Base-by-base conservation (phyloP, 2,113 vertebrate genomes). In the Ceuthmochares aereus region DNA sequence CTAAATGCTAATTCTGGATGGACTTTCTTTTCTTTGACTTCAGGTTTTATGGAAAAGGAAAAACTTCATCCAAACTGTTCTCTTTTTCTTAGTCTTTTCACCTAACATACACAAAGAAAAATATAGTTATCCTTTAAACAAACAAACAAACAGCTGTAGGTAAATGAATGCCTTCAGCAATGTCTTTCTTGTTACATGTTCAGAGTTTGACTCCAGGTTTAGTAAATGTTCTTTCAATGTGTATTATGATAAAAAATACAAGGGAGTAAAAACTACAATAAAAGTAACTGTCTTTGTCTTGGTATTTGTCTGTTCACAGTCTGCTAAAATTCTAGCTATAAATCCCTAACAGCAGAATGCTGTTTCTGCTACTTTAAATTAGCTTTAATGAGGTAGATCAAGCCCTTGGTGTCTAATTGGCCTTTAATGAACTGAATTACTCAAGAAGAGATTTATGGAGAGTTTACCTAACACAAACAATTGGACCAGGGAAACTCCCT, bases 351-450 rank as follows among this genome's bases (percentile, higher is more conserved):
- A 84, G 68, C 74, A 87, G 64, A 72, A 93, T 75, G 84, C 73
- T 88, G 19, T 60, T 95, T 93, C 87, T 90, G 54, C 77, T 84
- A 25, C 55, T 87, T 94, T 83, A 93, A 93, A 74, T 90, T 90
- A 93, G 29, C 37, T 75, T 79, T 95, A 91, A 93, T 94, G 92
- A 89, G 37, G 37, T 79, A 96, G 95, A 92, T 93, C 72, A 83
- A 88, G 75, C 67, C 49, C 62, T 51, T 63, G 74, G 64, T 93
- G 87, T 89, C 43, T 91, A 94, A 93, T 34, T 93, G 90, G 42
- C 64, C 95, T 86, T 96, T 95, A 93, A 89, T 90, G 84, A 96
- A 96, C 89, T 72, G 37, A 89, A 95, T 98, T 97, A 94, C 88
- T 85, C 79, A 92, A 62, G 91, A 94, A 73, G 55, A 89, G 95